Evolutionary conservation across 2,113 vertebrate genomes (phyloP).

Genomic region (Nematolebias whitei): DNA sequence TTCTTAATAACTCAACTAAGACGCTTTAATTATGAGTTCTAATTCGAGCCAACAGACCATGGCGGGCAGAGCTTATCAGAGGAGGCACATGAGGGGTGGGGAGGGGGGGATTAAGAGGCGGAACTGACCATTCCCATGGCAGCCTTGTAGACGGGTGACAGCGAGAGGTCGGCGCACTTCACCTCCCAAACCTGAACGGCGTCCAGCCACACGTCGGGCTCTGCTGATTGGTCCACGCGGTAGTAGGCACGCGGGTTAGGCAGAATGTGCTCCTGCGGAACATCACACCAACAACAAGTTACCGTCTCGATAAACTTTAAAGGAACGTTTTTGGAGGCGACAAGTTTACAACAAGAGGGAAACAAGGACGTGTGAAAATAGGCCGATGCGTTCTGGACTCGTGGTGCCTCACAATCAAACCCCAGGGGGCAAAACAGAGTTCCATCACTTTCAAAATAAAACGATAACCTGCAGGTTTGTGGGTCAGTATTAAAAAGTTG

Average conservation of each 20-base stretch:
- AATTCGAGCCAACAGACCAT: conserved; percentile 22
- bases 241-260: conserved; percentile 85
- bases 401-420: conserved; percentile 11
- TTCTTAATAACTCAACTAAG: conserved; percentile 57
- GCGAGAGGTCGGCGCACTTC: conserved; percentile 90
- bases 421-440: conserved; percentile 17
- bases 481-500: conserved; percentile 2
- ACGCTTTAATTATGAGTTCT: conserved; percentile 54
- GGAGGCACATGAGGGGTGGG: conserved; percentile 2
- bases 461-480: neutral
- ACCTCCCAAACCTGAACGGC: conserved; percentile 90
- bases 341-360: neutral
- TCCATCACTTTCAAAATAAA: conserved; percentile 2
- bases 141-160: conserved; percentile 90
- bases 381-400: conserved; percentile 20
- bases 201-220: conserved; percentile 90
- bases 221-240: conserved; percentile 81
- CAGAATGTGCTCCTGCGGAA: conserved; percentile 83
- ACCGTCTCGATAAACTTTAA: neutral
- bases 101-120: neutral
- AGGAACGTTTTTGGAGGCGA: neutral
- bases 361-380: neutral
- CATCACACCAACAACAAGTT: neutral
- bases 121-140: conserved; percentile 89
- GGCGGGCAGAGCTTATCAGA: conserved; percentile 28